A percentile compares a stretch with the other conserved stretches of the same genome.
phyloP scores from a whole-genome alignment of 2,888 invertebrate species.

The Drosophila prostipennis region DNA sequence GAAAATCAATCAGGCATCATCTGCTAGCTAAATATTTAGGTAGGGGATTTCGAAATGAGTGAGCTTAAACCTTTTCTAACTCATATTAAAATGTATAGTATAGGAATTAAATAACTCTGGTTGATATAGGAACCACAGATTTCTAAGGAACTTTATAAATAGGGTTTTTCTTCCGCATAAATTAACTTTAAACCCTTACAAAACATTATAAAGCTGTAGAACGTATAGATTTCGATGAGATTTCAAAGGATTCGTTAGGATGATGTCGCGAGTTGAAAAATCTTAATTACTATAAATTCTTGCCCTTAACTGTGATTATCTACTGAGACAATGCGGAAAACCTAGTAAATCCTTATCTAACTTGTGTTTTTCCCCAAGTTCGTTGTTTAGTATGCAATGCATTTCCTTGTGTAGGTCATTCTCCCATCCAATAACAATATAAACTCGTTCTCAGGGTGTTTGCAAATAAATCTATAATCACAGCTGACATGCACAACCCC shows the following conservation, averaged over 20 bases:
- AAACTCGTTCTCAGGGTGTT: conserved; percentile 21
- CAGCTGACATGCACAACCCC: conserved; percentile 31
- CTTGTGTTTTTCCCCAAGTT: background rate
- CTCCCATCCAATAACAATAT: conserved; percentile 1
- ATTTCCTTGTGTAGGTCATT: conserved; percentile 31
- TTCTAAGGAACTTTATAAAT: too few species aligned
- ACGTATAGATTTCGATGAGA: too few species aligned
- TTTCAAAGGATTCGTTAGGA: too few species aligned
- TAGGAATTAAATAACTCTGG: too few species aligned
- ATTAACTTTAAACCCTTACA: too few species aligned
- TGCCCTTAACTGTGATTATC: background rate
- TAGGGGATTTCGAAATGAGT: background rate
- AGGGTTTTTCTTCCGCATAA: too few species aligned
- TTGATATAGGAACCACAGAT: too few species aligned
- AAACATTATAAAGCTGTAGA: too few species aligned
- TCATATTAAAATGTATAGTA: too few species aligned
- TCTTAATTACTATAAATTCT: too few species aligned
- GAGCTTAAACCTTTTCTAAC: too few species aligned
- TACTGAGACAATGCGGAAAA: background rate
- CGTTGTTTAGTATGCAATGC: background rate
- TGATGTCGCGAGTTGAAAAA: too few species aligned
- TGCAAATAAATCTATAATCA: conserved; percentile 29
- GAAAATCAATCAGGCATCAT: conserved; percentile 29
- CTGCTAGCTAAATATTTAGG: background rate
- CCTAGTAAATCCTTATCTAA: background rate